Percentiles rank a stretch among this genome's conserved stretches.
Evolutionary conservation across 2,113 vertebrate species (phyloP).

Genomic region (Donacobius atricapilla): DNA sequence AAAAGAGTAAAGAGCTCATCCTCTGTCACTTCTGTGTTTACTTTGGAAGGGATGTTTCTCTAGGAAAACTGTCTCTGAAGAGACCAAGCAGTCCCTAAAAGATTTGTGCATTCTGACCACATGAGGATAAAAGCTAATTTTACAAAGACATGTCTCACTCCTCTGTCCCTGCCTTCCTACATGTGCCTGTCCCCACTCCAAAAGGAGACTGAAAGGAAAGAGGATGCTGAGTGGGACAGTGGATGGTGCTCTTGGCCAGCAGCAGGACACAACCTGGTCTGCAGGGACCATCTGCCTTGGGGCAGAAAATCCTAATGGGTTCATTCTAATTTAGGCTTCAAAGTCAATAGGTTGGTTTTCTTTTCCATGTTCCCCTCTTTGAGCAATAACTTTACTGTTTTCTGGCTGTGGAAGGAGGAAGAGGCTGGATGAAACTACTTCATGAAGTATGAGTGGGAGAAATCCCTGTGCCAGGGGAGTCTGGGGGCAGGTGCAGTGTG

Average conservation of each 20-base stretch:
- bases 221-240: neutral
- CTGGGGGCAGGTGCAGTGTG: accelerated
- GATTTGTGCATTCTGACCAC: neutral
- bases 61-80: neutral
- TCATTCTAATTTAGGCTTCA: neutral
- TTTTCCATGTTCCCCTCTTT: neutral
- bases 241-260: neutral
- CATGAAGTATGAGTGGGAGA: accelerated
- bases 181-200: neutral
- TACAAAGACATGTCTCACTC: neutral
- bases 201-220: neutral
- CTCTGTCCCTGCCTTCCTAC: neutral
- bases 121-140: neutral
- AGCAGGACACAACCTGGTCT: neutral
- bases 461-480: neutral
- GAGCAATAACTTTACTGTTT: neutral
- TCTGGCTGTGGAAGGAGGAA: neutral
- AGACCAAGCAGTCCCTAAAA: neutral
- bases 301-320: neutral
- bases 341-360: neutral
- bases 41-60: neutral
- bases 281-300: neutral
- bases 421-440: neutral
- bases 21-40: neutral
- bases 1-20: neutral